These are phyloP conservation scores for Ips nitidus DNA, from an alignment of 1,140 invertebrate genomes.

Conservation along the genomic window DNA sequence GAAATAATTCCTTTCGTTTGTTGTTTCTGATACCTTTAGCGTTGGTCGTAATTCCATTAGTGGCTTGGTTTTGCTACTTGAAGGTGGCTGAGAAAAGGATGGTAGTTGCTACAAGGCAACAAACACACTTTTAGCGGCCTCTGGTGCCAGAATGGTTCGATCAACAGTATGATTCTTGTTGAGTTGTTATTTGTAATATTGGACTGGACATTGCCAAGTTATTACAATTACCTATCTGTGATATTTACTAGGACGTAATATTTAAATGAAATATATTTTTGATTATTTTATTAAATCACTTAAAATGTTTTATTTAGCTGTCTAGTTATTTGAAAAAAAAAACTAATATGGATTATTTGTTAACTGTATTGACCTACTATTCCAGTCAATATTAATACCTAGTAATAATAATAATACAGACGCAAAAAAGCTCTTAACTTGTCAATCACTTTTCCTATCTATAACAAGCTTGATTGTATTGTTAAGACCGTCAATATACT, in stretches of 20 bases:
- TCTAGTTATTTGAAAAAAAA: no score
- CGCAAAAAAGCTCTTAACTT: slow-evolving; percentile 4
- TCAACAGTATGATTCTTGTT: not conserved
- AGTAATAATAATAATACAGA: no score
- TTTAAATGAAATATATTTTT: no score
- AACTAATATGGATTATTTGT: no score
- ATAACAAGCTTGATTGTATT: slow-evolving; percentile 8
- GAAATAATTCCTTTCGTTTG: slow-evolving; percentile 35
- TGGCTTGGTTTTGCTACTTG: slow-evolving; percentile 46
- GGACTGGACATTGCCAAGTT: no score
- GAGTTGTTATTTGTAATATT: slow-evolving; percentile 17
- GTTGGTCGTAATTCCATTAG: slow-evolving; percentile 40
- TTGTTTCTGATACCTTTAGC: slow-evolving; percentile 45
- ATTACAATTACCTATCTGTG: no score
- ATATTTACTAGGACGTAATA: no score
- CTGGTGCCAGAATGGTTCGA: not conserved
- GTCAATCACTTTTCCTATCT: slow-evolving; percentile 10
- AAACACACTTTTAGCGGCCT: slow-evolving; percentile 1
- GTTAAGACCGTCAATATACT: not conserved
- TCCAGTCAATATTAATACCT: no score
- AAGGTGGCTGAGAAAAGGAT: slow-evolving; percentile 39
- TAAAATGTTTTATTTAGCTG: no score
- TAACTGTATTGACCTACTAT: no score
- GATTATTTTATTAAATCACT: no score
- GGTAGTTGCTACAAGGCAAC: slow-evolving; percentile 22